Conservation (phyloP, 1,140 invertebrate species). For the Danaus plexippus region DNA sequence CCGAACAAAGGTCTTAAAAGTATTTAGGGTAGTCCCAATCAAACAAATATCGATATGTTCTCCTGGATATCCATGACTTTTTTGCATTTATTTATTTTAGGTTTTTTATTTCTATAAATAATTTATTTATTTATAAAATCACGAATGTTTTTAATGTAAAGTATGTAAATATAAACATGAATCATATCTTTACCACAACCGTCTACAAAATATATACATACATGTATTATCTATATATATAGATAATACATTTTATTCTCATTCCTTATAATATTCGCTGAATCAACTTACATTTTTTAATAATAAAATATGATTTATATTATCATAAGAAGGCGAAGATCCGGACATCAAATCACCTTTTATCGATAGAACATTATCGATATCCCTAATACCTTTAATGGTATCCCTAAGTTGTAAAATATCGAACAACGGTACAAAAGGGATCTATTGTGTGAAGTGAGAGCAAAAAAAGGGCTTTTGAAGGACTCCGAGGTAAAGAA, state of each 20-base stretch:
- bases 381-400: slow-evolving; percentile 11
- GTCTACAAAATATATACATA: too few species aligned
- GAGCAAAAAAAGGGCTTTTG: slow-evolving; percentile 31
- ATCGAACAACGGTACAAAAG: slow-evolving; percentile 29
- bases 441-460: slow-evolving; percentile 25
- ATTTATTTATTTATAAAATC: too few species aligned
- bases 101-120: too few species aligned
- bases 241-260: too few species aligned
- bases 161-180: too few species aligned
- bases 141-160: too few species aligned
- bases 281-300: too few species aligned
- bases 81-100: too few species aligned
- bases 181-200: too few species aligned
- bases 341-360: slow-evolving; percentile 8
- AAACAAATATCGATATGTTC: slow-evolving; percentile 4
- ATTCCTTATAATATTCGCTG: too few species aligned
- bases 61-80: not conserved
- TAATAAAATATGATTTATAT: too few species aligned
- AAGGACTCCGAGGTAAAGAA: slow-evolving; percentile 10
- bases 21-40: slow-evolving; percentile 11
- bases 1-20: slow-evolving; percentile 29
- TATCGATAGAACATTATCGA: slow-evolving; percentile 26
- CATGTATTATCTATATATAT: too few species aligned
- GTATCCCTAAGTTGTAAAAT: slow-evolving; percentile 28
- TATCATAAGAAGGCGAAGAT: not conserved